Evolutionary conservation across 1,140 invertebrate genomes (phyloP), one percentile per base, ranked within the genome.

Genomic region (Lutraria rhynchaena): DNA sequence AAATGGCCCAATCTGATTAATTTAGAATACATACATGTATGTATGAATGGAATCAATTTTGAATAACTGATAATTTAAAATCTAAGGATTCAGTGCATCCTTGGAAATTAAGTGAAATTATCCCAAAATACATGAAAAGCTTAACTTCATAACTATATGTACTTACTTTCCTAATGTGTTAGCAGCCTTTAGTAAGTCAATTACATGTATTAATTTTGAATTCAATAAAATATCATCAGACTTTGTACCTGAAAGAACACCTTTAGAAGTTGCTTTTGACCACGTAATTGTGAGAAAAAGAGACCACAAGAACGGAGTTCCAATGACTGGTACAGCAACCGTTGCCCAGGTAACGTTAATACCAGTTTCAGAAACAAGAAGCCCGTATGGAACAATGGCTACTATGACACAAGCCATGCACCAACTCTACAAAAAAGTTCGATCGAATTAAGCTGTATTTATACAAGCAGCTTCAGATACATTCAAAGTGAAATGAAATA

Each of bases 261-360:
- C 87, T 31, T 74, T 29, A 5, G 83, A 41, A 15, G 84, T 89
- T 15, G 83, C 65, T 57, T 84, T 83, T 31, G 84, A 31, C 87
- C 87, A 88, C 46, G 83, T 44, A 5, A 88, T 84, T 5, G 87
- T 83, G 37, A 89, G 71, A 29, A 87, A 73, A 31, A 89, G 73
- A n/a, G 87, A 86, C 49, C 85, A 44, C 1, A 89, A 81, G 31
- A 84, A 77, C 5, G 69, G 69, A 53, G 41, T 63, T 7, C 58
- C 63, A 0, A 82, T 31, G 19, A 44, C 49, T 33, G 31, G 57
- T 33, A 57, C 35, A n/a, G 33, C 44, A 5, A 65, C 31, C 17
- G 55, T 63, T 11, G 70, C 70, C 80, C 80, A 82, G 57, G 51
- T 82, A 27, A 82, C 49, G 63, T 82, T 74, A 3, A 82, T 73